Conservation (phyloP, 2,797 vertebrate genomes). For the Taenioides sp. region DNA sequence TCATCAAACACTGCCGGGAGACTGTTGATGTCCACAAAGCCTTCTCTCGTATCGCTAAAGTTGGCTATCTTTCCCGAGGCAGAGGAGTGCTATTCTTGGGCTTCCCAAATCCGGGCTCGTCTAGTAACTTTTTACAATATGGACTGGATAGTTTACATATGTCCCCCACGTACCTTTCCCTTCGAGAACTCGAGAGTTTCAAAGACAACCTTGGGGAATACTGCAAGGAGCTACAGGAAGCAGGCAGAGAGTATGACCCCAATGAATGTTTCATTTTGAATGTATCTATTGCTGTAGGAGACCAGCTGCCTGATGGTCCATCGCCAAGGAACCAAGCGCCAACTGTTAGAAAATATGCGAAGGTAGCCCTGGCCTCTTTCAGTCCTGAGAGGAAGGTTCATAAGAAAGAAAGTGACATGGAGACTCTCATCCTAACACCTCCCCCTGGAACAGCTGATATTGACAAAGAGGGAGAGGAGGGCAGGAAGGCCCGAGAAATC, state of each 20-base stretch:
- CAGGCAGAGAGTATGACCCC: conserved; percentile 92
- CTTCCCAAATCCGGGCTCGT: conserved; percentile 89
- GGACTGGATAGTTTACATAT: conserved; percentile 91
- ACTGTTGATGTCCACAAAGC: conserved; percentile 91
- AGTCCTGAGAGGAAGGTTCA: conserved; percentile 87
- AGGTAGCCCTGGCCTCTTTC: conserved; percentile 93
- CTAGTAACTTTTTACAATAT: conserved; percentile 91
- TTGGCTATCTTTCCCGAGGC: conserved; percentile 94
- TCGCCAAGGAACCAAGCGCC: conserved; percentile 87
- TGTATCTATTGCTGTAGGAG: conserved; percentile 94
- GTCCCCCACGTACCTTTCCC: conserved; percentile 94
- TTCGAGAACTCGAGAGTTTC: conserved; percentile 92
- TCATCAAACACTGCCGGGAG: conserved; percentile 95
- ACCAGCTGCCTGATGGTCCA: conserved; percentile 85
- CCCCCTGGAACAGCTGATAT: conserved; percentile 93
- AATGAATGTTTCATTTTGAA: conserved; percentile 98
- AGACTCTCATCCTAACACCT: conserved; percentile 95
- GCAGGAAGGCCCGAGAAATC: conserved; percentile 91
- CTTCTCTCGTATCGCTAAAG: conserved; percentile 96
- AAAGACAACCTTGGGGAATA: conserved; percentile 93
- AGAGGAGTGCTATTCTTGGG: conserved; percentile 94
- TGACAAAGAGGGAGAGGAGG: conserved; percentile 93
- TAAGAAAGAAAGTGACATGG: conserved; percentile 91
- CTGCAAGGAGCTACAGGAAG: conserved; percentile 89
- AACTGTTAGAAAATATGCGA: conserved; percentile 95